Evolutionary conservation across 2,113 vertebrate genomes (phyloP).

Genomic region (Shinisaurus crocodilurus): DNA sequence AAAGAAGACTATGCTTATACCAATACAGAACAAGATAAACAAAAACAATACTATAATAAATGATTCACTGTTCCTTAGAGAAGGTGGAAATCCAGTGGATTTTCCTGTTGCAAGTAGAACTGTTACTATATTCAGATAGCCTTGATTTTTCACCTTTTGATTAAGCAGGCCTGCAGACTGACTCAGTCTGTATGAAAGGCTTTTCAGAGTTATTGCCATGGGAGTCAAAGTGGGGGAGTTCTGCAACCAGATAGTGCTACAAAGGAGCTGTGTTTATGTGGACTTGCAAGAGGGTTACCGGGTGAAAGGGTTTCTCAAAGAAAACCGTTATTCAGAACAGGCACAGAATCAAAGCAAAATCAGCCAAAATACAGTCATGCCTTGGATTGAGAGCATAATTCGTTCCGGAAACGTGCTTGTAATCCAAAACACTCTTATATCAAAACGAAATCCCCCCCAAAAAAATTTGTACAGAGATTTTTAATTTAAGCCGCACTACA

Average conservation of each 20-base stretch:
- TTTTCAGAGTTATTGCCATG: background rate
- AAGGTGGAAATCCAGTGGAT: background rate
- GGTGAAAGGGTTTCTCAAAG: background rate
- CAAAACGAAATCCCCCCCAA: too few species aligned
- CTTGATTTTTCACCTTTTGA: background rate
- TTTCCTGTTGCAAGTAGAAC: background rate
- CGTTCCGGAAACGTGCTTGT: too few species aligned
- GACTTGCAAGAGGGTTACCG: background rate
- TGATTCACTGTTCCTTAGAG: background rate
- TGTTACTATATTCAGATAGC: constrained; percentile 11
- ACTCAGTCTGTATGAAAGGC: background rate
- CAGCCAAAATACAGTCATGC: too few species aligned
- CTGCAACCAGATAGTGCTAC: background rate
- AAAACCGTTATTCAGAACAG: background rate
- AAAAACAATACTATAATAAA: background rate
- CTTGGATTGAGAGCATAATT: too few species aligned
- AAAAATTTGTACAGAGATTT: too few species aligned
- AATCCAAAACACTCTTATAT: too few species aligned
- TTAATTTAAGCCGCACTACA: too few species aligned
- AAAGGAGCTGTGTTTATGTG: background rate
- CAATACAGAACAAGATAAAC: too few species aligned
- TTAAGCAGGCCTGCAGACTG: background rate
- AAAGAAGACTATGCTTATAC: background rate
- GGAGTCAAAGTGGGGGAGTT: background rate
- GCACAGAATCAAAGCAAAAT: background rate